Conservation (phyloP, 2,113 vertebrate genomes). For the Sardina pilchardus region DNA sequence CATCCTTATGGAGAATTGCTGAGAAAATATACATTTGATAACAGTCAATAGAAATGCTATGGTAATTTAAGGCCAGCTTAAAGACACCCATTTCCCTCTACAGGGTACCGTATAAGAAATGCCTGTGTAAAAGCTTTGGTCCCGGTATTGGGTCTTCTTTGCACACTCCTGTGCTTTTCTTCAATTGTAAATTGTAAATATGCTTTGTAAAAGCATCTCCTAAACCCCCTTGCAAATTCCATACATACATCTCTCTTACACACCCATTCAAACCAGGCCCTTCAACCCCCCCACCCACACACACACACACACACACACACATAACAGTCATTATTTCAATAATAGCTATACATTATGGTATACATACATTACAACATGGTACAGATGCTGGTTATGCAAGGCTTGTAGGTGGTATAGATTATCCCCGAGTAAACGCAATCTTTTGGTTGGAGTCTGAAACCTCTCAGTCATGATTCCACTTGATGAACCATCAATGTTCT, state of each 20-base stretch:
- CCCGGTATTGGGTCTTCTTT: constrained; percentile 53
- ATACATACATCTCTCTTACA: not conserved
- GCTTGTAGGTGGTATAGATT: constrained; percentile 6
- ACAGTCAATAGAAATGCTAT: constrained; percentile 35
- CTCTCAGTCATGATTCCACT: not conserved
- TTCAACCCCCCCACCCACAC: not conserved
- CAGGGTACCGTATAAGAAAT: constrained; percentile 44
- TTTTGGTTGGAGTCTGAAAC: constrained; percentile 2
- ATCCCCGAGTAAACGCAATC: constrained; percentile 15
- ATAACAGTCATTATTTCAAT: constrained; percentile 1
- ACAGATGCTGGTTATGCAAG: constrained; percentile 10
- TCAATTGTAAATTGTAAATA: not conserved
- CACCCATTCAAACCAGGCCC: not conserved
- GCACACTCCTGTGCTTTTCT: constrained; percentile 25
- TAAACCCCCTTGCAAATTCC: not conserved
- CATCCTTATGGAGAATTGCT: not conserved
- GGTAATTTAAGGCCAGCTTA: constrained; percentile 47
- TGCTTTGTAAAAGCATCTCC: not conserved
- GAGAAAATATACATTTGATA: constrained; percentile 23
- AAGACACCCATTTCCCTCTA: constrained; percentile 47
- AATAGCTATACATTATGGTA: constrained; percentile 10
- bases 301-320: not conserved
- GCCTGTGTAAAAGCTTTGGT: constrained; percentile 29
- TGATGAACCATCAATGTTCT: not conserved
- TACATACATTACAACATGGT: constrained; percentile 13